phyloP scores from a whole-genome alignment of 1,140 invertebrate species.

The Bombus cullumanus region DNA sequence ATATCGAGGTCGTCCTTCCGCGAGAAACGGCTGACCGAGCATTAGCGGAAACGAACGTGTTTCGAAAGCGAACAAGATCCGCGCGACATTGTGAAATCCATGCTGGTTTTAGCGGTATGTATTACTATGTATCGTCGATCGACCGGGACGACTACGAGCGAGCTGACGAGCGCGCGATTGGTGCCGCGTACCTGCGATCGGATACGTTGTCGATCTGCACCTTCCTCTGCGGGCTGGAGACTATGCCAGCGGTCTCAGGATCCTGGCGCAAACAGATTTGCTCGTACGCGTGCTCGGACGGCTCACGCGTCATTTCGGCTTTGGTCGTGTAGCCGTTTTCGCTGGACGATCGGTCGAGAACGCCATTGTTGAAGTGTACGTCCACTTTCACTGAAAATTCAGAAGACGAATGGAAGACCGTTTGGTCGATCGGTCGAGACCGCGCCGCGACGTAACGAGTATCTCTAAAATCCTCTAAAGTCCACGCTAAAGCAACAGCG shows the following conservation, averaged over 20 bases:
- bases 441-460: too few species aligned
- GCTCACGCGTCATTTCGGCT: slow-evolving; percentile 77
- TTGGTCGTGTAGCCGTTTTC: slow-evolving; percentile 76
- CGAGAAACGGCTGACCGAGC: slow-evolving; percentile 9
- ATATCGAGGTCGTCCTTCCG: background rate
- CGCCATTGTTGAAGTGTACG: slow-evolving; percentile 80
- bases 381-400: slow-evolving; percentile 81
- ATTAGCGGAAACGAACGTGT: background rate
- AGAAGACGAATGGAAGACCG: background rate
- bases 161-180: too few species aligned
- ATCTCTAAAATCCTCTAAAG: too few species aligned
- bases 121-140: background rate
- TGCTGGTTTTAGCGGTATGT: background rate
- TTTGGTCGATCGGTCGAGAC: too few species aligned
- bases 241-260: slow-evolving; percentile 69
- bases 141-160: background rate
- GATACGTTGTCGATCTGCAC: slow-evolving; percentile 71
- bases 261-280: slow-evolving; percentile 79
- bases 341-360: slow-evolving; percentile 56
- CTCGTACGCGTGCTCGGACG: slow-evolving; percentile 80
- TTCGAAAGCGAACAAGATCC: background rate
- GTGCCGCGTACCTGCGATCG: slow-evolving; percentile 67
- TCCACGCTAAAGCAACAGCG: too few species aligned
- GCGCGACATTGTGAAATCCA: background rate
- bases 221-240: slow-evolving; percentile 73